These are phyloP conservation scores for Linepithema humile DNA, from an alignment of 1,140 invertebrate species.

Conservation along the genomic window DNA sequence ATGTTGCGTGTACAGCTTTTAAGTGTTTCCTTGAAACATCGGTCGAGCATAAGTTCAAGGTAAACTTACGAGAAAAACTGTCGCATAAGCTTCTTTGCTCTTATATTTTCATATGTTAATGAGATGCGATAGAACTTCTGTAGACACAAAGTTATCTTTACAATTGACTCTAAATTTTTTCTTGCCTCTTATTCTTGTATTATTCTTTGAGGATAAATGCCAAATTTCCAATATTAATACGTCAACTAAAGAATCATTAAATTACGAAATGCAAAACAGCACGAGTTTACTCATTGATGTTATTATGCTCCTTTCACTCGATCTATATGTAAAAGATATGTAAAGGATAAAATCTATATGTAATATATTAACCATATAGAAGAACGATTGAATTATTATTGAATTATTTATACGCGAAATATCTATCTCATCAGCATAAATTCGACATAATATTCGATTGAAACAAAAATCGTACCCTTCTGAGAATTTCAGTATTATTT, in stretches of 20 bases:
- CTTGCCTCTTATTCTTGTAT: neutral
- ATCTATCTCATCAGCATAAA: no score
- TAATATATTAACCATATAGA: no score
- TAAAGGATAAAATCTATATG: no score
- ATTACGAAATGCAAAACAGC: no score
- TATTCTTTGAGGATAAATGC: neutral
- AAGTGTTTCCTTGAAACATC: conserved; percentile 10
- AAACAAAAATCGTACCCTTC: no score
- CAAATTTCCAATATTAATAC: neutral
- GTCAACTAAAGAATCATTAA: neutral
- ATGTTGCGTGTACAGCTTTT: neutral
- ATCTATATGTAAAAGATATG: no score
- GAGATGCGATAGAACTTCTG: neutral
- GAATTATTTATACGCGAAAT: no score
- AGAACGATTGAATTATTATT: no score
- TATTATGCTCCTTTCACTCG: neutral
- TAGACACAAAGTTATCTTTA: neutral
- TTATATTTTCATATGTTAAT: neutral
- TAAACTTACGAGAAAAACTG: neutral
- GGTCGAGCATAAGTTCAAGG: conserved; percentile 11
- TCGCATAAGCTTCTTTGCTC: neutral
- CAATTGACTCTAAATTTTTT: neutral
- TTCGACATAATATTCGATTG: no score
- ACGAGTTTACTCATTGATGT: neutral
- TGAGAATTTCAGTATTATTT: no score